Base-by-base conservation (phyloP, 2,797 vertebrate species). In the Siniperca undulata region DNA sequence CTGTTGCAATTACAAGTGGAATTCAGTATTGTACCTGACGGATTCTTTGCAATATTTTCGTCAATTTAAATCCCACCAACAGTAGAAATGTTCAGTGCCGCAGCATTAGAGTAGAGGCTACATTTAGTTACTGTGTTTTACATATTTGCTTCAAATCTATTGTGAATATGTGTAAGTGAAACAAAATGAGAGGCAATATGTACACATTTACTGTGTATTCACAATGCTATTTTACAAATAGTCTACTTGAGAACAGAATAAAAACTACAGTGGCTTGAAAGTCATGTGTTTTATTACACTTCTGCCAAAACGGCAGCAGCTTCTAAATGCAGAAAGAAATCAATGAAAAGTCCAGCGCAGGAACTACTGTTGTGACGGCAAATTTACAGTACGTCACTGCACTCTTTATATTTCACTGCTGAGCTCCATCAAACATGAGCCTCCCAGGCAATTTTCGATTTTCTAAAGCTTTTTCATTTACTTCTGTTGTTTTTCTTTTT, bases 161-260 rank as follows among this genome's bases (percentile, higher is more conserved):
- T 48, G 8, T 76, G 16, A 60, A 48, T 13, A 58, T 55, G 8
- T 11, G 4, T 4, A 42, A 44, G 2, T 71, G 17, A 30, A 55
- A 70, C 22, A 53, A 80, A 74, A 46, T 13, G 1, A 58, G 10
- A 70, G 52, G 58, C 16, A 72, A 24, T 22, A 67, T 69, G 30
- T 73, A 83, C n/a, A 67, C 22, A 70, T 30, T 30, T 30, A 22
- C 42, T 70, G n/a, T 53, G 40, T 52, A 66, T 76, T 77, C 72
- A 77, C 30, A 66, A 58, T 20, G 17, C 4, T 74, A 22, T 55
- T 75, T 68, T 34, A 71, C 13, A 70, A 71, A 50, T 60, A 8
- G 5, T 64, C 34, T 16, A 22, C 27, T 55, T 77, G 42, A 52
- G 20, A 74, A 79, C 30, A 48, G 38, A 75, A 56, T 70, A 46